Evolutionary conservation across 2,113 vertebrate genomes (phyloP).

Genomic region (Junco hyemalis): DNA sequence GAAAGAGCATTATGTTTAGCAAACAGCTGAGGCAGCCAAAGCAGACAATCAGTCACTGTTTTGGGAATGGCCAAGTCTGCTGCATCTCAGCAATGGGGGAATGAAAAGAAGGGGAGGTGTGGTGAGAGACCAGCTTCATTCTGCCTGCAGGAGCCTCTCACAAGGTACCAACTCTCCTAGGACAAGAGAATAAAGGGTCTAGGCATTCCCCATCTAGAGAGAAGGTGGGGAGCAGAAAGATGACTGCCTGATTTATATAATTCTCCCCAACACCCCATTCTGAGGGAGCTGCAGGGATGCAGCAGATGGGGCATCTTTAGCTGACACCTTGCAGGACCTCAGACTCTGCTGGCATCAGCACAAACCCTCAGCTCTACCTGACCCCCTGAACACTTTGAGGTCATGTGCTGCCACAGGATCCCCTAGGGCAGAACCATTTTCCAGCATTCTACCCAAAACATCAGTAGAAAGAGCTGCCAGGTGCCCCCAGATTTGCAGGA

Average conservation of each 20-base stretch:
- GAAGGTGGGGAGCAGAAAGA: not conserved
- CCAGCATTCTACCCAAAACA: not conserved
- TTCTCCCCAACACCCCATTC: not conserved
- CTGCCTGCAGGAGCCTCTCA: not conserved
- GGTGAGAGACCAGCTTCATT: not conserved
- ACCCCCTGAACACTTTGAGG: not conserved
- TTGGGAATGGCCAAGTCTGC: not conserved
- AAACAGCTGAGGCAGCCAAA: slow-evolving; percentile 61
- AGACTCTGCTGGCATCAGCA: not conserved
- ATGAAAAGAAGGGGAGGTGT: not conserved
- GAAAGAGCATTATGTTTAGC: slow-evolving; percentile 65
- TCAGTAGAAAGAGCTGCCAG: not conserved
- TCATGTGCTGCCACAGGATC: too few species aligned
- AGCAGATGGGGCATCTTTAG: not conserved
- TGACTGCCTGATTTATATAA: not conserved
- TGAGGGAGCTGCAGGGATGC: not conserved
- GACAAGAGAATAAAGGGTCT: not conserved
- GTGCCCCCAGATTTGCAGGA: not conserved
- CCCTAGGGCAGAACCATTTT: not conserved
- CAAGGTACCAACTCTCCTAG: slow-evolving; percentile 9
- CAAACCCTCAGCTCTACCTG: not conserved
- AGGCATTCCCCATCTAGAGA: not conserved
- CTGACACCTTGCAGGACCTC: not conserved
- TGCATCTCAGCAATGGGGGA: not conserved
- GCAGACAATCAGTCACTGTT: slow-evolving; percentile 65